phyloP scores from a whole-genome alignment of 2,797 vertebrate genomes.

The Mastacembelus armatus region DNA sequence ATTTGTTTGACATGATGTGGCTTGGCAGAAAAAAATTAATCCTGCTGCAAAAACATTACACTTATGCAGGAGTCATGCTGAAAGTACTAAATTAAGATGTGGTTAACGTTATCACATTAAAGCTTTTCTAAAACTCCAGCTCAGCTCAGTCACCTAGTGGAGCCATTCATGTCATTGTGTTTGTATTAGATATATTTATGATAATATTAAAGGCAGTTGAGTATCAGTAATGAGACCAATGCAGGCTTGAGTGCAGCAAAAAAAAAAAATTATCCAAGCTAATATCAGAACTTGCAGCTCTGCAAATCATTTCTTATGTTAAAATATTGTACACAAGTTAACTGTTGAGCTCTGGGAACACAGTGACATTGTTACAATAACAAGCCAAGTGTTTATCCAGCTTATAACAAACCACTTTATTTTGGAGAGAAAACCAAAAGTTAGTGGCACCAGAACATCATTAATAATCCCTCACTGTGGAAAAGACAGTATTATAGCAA shows the following conservation, averaged over 20 bases:
- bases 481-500: background rate
- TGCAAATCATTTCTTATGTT: background rate
- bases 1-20: slow-evolving; percentile 40
- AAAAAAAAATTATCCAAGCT: too few species aligned
- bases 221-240: background rate
- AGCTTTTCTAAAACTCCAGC: background rate
- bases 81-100: slow-evolving; percentile 24
- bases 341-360: too few species aligned
- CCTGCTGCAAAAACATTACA: slow-evolving; percentile 43
- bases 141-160: background rate
- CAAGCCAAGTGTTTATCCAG: background rate
- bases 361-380: background rate
- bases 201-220: background rate
- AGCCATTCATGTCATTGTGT: background rate
- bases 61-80: slow-evolving; percentile 33
- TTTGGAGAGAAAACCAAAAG: background rate
- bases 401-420: background rate
- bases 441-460: background rate
- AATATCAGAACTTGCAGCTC: too few species aligned
- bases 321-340: too few species aligned
- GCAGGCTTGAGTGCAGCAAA: background rate
- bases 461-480: too few species aligned
- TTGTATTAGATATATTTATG: background rate
- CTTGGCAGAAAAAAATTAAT: slow-evolving; percentile 58
- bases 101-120: slow-evolving; percentile 6